Evolutionary conservation across 2,113 vertebrate species (phyloP), one percentile per base, ranked within the genome.

Genomic region (Polyodon spathula): DNA sequence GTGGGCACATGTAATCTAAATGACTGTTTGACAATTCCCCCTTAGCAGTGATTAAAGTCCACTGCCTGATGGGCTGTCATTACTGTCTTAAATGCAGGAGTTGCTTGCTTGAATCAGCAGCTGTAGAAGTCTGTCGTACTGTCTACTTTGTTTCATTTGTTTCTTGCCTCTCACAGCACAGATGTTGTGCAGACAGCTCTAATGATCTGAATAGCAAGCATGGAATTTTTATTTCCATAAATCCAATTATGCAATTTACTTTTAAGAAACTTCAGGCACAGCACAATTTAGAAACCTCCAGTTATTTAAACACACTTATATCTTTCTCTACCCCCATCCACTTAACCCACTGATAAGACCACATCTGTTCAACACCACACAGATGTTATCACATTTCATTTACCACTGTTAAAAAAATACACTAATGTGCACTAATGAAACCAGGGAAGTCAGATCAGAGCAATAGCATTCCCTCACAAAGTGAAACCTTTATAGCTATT

Each of bases 361-460:
- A 6, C 48, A 50, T 50, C 48, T 50, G 48, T 50, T 50, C 14
- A 27, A 27, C 27, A 27, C 27, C 27, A 27, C 27, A 27, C 27
- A 27, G 27, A 27, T 27, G 27, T 27, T 27, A 2, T 11, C 59
- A 50, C 43, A 37, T 50, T 50, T 51, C 14, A 50, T 51, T 46
- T 38, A 46, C 4, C 4, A 38, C 17, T 37, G n/a, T n/a, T n/a
- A n/a, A n/a, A 11, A 50, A 50, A 50, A 50, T 50, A 50, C 38
- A 37, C n/a, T 15, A 10, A 50, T 17, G 10, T 53, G 16, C 10
- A 38, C 44, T 58, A 58, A 52, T 63, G 55, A 52, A 62, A 40
- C 37, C 38, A n/a, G n/a, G 9, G 53, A 39, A 17, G 8, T 4
- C 41, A 37, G 40, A 44, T 58, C 52, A 42, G 37, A 63, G 43